A percentile compares a stretch with the other conserved stretches of the same genome.
These are phyloP conservation scores for Polypterus bichir DNA, from an alignment of 2,113 vertebrate genomes.

Conservation along the genomic window DNA sequence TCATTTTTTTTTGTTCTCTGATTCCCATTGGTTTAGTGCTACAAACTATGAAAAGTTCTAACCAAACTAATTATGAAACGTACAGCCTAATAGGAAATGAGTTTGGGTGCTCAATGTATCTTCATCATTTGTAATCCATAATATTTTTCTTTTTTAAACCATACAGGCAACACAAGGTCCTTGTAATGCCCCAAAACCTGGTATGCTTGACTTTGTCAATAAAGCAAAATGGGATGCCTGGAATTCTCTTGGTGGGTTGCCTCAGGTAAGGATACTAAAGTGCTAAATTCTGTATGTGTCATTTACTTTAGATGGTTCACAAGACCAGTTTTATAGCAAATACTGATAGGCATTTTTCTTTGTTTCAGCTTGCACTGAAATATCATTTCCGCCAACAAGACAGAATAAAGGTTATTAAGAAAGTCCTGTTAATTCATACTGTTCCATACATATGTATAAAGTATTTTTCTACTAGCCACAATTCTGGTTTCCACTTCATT, in stretches of 20 bases:
- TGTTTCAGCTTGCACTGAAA: too few relatives aligned
- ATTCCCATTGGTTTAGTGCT: not conserved
- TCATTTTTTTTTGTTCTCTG: not conserved
- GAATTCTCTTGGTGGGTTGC: conserved; percentile 63
- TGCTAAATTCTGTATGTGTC: too few relatives aligned
- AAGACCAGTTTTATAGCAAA: too few relatives aligned
- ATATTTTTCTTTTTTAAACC: not conserved
- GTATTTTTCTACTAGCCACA: too few relatives aligned
- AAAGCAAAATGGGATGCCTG: conserved; percentile 86
- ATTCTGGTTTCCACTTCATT: too few relatives aligned
- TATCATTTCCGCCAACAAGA: too few relatives aligned
- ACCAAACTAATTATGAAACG: not conserved
- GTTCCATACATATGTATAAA: too few relatives aligned
- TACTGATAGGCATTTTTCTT: too few relatives aligned
- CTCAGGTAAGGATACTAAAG: conserved; percentile 49
- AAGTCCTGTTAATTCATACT: too few relatives aligned
- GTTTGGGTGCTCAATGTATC: not conserved
- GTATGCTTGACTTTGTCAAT: conserved; percentile 75
- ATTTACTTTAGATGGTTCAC: too few relatives aligned
- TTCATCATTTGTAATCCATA: not conserved
- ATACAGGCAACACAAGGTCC: conserved; percentile 71
- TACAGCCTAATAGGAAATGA: too few relatives aligned
- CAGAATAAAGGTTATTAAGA: too few relatives aligned
- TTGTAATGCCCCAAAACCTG: conserved; percentile 69
- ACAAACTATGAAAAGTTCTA: not conserved